Evolutionary conservation across 2,888 invertebrate genomes (phyloP).

Genomic region (Campoletis raptor): DNA sequence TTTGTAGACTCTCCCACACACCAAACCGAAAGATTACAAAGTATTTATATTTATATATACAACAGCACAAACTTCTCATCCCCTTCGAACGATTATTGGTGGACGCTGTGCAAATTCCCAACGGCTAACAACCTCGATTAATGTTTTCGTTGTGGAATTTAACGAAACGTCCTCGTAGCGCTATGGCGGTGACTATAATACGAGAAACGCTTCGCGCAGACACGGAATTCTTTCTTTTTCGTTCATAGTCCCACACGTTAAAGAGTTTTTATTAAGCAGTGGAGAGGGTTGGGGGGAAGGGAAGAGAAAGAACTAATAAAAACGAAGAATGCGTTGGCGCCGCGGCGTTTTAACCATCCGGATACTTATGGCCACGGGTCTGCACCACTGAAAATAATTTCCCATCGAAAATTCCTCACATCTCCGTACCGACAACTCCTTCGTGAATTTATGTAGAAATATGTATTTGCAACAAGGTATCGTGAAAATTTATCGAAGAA

Average conservation of each 20-base stretch:
- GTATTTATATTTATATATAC: conserved; percentile 5
- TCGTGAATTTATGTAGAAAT: conserved; percentile 45
- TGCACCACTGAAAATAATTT: conserved; percentile 54
- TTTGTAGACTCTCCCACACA: conserved; percentile 24
- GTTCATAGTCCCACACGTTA: conserved; percentile 24
- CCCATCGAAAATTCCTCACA: conserved; percentile 59
- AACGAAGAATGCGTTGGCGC: conserved; percentile 60
- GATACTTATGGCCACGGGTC: conserved; percentile 51
- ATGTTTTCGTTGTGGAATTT: conserved; percentile 66
- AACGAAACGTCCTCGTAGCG: conserved; percentile 56
- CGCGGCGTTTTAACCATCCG: conserved; percentile 51
- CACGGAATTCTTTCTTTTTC: conserved; percentile 49
- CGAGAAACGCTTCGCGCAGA: conserved; percentile 36
- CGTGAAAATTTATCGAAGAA: conserved; percentile 22
- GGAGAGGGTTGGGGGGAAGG: neutral
- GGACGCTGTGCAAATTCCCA: conserved; percentile 45
- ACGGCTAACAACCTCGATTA: conserved; percentile 67
- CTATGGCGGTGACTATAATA: conserved; percentile 35
- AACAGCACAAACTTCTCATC: conserved; percentile 26
- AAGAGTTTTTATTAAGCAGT: conserved; percentile 24
- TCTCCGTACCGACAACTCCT: conserved; percentile 42
- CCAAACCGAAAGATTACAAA: neutral
- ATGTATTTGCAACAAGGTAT: conserved; percentile 38
- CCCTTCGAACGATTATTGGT: conserved; percentile 63
- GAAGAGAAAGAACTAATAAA: conserved; percentile 45